phyloP scores from a whole-genome alignment of 1,140 invertebrate genomes.

The Lordiphosa clarofinis region DNA sequence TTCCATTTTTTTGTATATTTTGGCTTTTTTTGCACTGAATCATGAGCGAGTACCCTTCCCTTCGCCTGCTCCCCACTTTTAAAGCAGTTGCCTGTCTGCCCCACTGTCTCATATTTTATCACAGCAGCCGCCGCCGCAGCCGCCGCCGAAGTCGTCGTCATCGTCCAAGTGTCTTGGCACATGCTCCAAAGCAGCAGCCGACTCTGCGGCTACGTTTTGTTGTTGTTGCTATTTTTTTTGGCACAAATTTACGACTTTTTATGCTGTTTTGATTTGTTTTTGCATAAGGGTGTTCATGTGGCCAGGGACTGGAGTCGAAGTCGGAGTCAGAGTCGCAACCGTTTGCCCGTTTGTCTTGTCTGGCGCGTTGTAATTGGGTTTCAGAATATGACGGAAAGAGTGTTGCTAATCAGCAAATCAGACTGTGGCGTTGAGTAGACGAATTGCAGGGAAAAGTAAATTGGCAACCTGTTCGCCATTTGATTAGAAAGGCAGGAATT shows the following conservation, averaged over 20 bases:
- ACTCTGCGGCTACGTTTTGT: constrained; percentile 15
- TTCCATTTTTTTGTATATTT: constrained; percentile 18
- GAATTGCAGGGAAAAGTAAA: constrained; percentile 49
- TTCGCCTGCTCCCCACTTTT: constrained; percentile 2
- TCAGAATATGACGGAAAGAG: constrained; percentile 76
- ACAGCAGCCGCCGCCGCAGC: constrained; percentile 43
- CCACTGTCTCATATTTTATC: constrained; percentile 77
- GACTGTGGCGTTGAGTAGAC: constrained; percentile 72
- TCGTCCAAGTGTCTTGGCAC: constrained; percentile 75
- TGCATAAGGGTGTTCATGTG: constrained; percentile 77
- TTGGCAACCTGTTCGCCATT: constrained; percentile 5
- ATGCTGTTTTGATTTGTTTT: constrained; percentile 77
- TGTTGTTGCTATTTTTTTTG: constrained; percentile 38
- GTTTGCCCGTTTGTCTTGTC: constrained; percentile 69
- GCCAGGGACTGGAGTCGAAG: constrained; percentile 33
- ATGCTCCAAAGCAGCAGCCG: constrained; percentile 43
- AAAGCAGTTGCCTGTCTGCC: constrained; percentile 67
- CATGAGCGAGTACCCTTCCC: constrained; percentile 34
- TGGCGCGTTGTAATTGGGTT: constrained; percentile 66
- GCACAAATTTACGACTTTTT: constrained; percentile 73
- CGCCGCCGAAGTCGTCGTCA: constrained; percentile 45
- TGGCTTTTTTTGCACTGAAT: constrained; percentile 68
- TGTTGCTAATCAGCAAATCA: constrained; percentile 77
- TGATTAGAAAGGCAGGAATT: too few relatives aligned
- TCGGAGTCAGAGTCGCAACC: constrained; percentile 38